These are phyloP conservation scores for Diplodus puntazzo DNA, from an alignment of 2,797 vertebrate species.

Conservation along the genomic window DNA sequence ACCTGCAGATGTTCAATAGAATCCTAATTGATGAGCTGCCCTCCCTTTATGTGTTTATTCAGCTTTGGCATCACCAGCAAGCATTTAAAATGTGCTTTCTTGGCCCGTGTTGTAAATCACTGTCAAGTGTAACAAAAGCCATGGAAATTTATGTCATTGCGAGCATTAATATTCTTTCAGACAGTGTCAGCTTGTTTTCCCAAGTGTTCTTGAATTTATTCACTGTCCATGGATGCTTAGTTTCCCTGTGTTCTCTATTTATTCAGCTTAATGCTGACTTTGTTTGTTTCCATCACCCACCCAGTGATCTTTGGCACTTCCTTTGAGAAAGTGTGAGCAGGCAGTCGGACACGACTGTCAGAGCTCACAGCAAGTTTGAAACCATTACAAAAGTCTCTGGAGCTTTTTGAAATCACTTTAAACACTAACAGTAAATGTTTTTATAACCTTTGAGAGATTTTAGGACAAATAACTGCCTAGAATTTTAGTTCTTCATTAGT, in stretches of 20 bases:
- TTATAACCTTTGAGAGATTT: background rate
- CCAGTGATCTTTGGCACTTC: constrained; percentile 15
- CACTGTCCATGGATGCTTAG: background rate
- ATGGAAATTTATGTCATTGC: background rate
- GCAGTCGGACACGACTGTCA: background rate
- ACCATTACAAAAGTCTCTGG: background rate
- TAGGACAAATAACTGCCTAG: background rate
- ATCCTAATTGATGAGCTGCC: constrained; percentile 14
- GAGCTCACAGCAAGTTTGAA: background rate
- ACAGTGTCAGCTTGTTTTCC: background rate
- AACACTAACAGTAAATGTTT: background rate
- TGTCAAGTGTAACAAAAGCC: constrained; percentile 20
- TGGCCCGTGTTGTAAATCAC: background rate
- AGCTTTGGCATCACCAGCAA: background rate
- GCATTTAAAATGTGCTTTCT: constrained; percentile 8
- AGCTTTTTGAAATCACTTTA: background rate
- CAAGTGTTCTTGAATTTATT: constrained; percentile 1
- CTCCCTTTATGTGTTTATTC: constrained; percentile 13
- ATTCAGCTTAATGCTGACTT: background rate
- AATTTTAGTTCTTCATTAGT: background rate
- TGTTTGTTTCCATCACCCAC: background rate
- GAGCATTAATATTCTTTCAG: constrained; percentile 13
- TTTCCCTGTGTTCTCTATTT: background rate
- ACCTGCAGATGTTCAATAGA: constrained; percentile 9
- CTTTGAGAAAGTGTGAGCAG: background rate